phyloP scores from a whole-genome alignment of 2,113 vertebrate genomes.

The Tympanuchus pallidicinctus region DNA sequence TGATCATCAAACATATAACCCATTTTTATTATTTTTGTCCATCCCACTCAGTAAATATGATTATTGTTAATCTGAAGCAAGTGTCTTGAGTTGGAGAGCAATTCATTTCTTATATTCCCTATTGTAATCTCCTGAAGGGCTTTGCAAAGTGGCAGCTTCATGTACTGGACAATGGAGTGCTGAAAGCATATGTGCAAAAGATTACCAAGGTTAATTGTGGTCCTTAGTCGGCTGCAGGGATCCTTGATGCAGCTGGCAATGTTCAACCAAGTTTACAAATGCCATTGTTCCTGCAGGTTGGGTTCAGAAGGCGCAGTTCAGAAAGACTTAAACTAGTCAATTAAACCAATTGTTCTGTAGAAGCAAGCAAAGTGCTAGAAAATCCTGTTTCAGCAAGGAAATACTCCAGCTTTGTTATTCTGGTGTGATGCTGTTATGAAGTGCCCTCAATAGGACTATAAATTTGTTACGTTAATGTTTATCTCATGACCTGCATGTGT shows the following conservation, averaged over 20 bases:
- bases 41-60: background rate
- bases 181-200: background rate
- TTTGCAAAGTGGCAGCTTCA: background rate
- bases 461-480: background rate
- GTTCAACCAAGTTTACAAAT: background rate
- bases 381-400: slow-evolving; percentile 32
- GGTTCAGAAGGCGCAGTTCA: background rate
- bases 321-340: slow-evolving; percentile 2
- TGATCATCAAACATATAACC: background rate
- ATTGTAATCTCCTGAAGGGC: background rate
- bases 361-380: slow-evolving; percentile 22
- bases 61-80: background rate
- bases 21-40: background rate
- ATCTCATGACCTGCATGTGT: background rate
- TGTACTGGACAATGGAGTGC: background rate
- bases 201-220: background rate
- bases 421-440: background rate
- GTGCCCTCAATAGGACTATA: background rate
- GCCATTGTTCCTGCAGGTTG: background rate
- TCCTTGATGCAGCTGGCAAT: slow-evolving; percentile 7
- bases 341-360: background rate
- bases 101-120: background rate
- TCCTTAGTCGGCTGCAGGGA: background rate
- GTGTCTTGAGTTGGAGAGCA: background rate
- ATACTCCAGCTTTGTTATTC: slow-evolving; percentile 31